Conservation (phyloP, 2,888 invertebrate genomes). For the Drosophila borborema region DNA sequence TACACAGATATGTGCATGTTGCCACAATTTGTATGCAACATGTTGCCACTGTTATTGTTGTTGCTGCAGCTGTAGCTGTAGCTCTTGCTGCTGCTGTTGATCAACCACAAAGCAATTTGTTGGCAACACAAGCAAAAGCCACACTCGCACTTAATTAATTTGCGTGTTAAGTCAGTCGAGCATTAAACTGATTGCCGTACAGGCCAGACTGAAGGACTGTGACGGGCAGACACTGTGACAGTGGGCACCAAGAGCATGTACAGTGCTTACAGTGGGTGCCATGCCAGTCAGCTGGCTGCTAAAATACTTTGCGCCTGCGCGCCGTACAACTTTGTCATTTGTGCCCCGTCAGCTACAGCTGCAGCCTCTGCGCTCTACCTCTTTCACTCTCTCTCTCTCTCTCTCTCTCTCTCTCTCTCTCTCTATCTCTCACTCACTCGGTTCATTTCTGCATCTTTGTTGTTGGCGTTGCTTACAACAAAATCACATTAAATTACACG, state of each 20-base stretch:
- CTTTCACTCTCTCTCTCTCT: neutral
- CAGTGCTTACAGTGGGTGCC: slow-evolving; percentile 12
- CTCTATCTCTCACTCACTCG: neutral
- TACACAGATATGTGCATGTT: slow-evolving; percentile 33
- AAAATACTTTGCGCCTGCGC: slow-evolving; percentile 31
- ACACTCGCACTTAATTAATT: slow-evolving; percentile 66
- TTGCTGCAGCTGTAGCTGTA: slow-evolving; percentile 3
- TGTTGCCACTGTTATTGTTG: slow-evolving; percentile 39
- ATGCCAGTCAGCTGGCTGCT: slow-evolving; percentile 16
- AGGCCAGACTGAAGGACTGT: slow-evolving; percentile 21
- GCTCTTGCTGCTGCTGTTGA: slow-evolving; percentile 42
- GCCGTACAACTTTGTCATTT: slow-evolving; percentile 45
- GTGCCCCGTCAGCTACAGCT: slow-evolving; percentile 4
- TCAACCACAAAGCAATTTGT: slow-evolving; percentile 60
- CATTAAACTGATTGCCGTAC: slow-evolving; percentile 57
- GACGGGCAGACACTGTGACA: slow-evolving; percentile 11
- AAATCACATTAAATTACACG: slow-evolving; percentile 70
- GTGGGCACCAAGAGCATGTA: slow-evolving; percentile 3
- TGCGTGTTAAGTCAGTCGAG: slow-evolving; percentile 63
- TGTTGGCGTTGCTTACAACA: slow-evolving; percentile 60
- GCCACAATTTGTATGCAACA: slow-evolving; percentile 65
- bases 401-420: neutral
- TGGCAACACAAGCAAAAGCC: slow-evolving; percentile 44
- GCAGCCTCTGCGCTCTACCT: neutral
- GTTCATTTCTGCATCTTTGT: slow-evolving; percentile 10